Evolutionary conservation across 2,797 vertebrate genomes (phyloP).

Genomic region (Sebastes cheni): DNA sequence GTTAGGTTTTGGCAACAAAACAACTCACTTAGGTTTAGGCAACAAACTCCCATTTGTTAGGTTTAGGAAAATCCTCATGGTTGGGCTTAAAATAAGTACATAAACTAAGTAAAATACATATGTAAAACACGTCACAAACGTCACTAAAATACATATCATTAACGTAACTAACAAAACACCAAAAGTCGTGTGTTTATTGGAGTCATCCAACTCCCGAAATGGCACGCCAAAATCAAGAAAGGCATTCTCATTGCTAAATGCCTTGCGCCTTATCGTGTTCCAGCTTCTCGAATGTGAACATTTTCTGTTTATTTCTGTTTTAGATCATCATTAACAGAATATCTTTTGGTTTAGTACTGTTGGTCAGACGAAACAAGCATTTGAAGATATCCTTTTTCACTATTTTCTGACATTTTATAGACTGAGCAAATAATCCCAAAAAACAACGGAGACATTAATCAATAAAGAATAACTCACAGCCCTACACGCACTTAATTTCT

Average conservation of each 20-base stretch:
- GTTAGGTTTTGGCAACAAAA: too few relatives aligned
- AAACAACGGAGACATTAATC: background rate
- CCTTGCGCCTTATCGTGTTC: background rate
- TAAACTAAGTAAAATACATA: too few relatives aligned
- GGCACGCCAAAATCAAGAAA: too few relatives aligned
- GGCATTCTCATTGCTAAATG: too few relatives aligned
- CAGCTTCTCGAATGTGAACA: background rate
- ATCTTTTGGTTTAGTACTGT: background rate
- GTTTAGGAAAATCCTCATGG: too few relatives aligned
- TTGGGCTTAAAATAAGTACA: rapidly evolving
- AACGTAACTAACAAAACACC: too few relatives aligned
- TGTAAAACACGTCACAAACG: too few relatives aligned
- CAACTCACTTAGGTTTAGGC: too few relatives aligned
- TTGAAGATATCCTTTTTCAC: background rate
- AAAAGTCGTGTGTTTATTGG: too few relatives aligned
- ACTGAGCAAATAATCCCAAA: background rate
- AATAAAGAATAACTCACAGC: background rate
- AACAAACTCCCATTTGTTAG: too few relatives aligned
- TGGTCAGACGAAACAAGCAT: background rate
- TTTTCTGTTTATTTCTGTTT: background rate
- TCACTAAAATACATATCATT: too few relatives aligned
- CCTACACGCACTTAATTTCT: background rate
- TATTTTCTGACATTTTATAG: background rate
- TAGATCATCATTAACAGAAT: background rate
- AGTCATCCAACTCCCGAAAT: too few relatives aligned